These are phyloP conservation scores for Phengaris arion DNA, from an alignment of 2,888 invertebrate species.

Conservation along the genomic window DNA sequence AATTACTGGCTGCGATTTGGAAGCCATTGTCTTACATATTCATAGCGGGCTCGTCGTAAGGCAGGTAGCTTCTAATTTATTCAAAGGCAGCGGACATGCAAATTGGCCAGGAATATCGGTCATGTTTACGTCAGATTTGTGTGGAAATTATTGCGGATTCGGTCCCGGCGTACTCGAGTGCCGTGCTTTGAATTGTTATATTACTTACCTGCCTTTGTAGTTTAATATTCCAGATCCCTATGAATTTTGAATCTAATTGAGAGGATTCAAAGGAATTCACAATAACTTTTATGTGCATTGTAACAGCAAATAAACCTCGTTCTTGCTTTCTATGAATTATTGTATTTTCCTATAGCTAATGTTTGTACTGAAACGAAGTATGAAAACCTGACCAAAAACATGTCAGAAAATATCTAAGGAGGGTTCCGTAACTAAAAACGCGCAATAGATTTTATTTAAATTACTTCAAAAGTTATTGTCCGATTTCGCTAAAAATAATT, in stretches of 20 bases:
- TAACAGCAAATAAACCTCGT: background rate
- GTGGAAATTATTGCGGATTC: slow-evolving; percentile 74
- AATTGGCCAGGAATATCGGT: slow-evolving; percentile 75
- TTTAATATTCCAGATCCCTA: slow-evolving; percentile 20
- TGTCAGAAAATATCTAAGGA: too few relatives aligned
- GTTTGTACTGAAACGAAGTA: too few relatives aligned
- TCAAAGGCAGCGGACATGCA: slow-evolving; percentile 76
- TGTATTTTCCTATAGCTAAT: too few relatives aligned
- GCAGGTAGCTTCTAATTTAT: slow-evolving; percentile 73
- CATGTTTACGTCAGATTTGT: slow-evolving; percentile 77
- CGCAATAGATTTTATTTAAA: too few relatives aligned
- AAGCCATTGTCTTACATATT: slow-evolving; percentile 78
- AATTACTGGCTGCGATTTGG: slow-evolving; percentile 76
- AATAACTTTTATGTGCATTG: background rate
- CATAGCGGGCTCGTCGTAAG: slow-evolving; percentile 67
- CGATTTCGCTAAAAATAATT: too few relatives aligned
- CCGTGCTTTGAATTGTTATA: slow-evolving; percentile 38
- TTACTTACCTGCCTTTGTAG: slow-evolving; percentile 29
- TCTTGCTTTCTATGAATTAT: too few relatives aligned
- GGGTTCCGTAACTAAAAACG: too few relatives aligned
- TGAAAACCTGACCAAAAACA: too few relatives aligned
- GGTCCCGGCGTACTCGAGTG: slow-evolving; percentile 47
- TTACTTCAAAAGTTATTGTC: too few relatives aligned
- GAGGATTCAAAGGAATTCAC: background rate
- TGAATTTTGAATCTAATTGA: slow-evolving; percentile 9